Percentiles rank a stretch among this genome's conserved stretches.
phyloP scores from a whole-genome alignment of 23 tunicate species.

The Ascidia mentula region DNA sequence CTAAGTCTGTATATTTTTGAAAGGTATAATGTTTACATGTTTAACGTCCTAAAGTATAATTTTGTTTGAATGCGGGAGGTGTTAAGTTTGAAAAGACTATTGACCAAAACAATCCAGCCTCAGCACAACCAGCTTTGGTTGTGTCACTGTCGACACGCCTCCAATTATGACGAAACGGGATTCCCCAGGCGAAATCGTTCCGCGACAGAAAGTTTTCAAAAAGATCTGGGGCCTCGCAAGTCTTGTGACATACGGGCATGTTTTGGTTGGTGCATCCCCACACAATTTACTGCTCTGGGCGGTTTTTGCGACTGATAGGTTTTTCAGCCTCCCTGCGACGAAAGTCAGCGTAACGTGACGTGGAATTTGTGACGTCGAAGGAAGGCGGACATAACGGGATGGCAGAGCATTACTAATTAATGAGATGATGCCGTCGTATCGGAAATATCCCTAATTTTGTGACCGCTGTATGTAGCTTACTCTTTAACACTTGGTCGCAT shows the following conservation, averaged over 20 bases:
- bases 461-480: no score
- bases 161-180: background rate
- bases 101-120: no score
- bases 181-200: constrained; percentile 5
- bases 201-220: background rate
- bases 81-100: no score
- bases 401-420: constrained; percentile 2
- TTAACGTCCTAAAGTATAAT: no score
- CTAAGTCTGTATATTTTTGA: no score
- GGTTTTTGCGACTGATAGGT: background rate
- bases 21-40: no score
- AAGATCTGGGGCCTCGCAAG: background rate
- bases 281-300: background rate
- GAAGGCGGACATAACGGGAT: background rate
- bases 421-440: no score
- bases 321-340: background rate
- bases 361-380: background rate
- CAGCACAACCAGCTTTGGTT: background rate
- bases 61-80: no score
- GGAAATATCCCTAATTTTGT: no score
- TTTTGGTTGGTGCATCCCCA: background rate
- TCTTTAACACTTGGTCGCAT: no score
- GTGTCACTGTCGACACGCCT: background rate
- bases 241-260: background rate
- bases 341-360: background rate